Evolutionary conservation across 2,797 vertebrate species (phyloP), one percentile per base, ranked within the genome.

Genomic region (Lophotriccus pileatus): DNA sequence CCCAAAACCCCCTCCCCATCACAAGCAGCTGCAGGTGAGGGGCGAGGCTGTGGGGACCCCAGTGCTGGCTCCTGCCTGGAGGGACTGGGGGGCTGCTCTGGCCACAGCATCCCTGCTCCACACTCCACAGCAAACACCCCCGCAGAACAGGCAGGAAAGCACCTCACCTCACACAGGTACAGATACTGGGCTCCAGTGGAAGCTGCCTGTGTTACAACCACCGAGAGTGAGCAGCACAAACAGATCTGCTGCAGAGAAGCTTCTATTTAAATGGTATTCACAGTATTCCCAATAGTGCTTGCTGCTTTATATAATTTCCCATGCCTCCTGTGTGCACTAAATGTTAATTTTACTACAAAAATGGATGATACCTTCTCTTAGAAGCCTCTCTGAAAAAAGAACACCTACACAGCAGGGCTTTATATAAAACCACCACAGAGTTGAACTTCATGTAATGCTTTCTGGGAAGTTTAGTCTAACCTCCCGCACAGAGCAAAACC

Each of bases 231-330:
- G n/a, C 58, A 34, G 80, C 90, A 76, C 88, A 64, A 56, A 47
- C 23, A 50, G 23, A 62, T 44, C 30, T 10, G 67, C 67, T 52
- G 89, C 87, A 43, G 1, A 79, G 52, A 43, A 70, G 72, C 75
- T 49, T 44, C 87, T 34, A 18, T 68, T 87, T 83, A 25, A 89
- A 89, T 64, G 14, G 58, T 12, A 67, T n/a, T 55, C 53, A 5
- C 68, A 30, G 25, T 36, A 85, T 77, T 94, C 91, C 91, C 89
- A 80, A 15, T 9, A 64, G 78, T 34, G 28, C 55, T 80, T 58
- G 75, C 91, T 53, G 78, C 87, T 94, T 96, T 94, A 91, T 91
- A n/a, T 93, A 91, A 96, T 81, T 85, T 49, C 72, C 79, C 52
- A 4, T 73, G 72, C 64, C 75, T 91, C 55, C 91, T 80, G 78